A percentile compares a stretch with the other conserved stretches of the same genome.
phyloP scores from a whole-genome alignment of 1,140 invertebrate genomes.

The Drosophila rufa region DNA sequence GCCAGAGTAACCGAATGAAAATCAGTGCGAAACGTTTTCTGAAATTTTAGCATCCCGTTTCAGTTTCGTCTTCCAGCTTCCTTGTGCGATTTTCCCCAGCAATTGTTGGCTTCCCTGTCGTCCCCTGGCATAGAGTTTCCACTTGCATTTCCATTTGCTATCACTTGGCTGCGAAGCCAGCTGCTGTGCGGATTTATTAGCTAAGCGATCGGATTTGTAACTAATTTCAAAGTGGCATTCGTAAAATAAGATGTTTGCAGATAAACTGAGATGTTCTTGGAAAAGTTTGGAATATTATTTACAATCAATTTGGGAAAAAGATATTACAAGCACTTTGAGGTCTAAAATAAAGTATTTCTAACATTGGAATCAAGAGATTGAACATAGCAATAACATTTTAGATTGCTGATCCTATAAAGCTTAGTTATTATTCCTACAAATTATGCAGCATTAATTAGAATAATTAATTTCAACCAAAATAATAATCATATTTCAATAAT shows the following conservation, averaged over 20 bases:
- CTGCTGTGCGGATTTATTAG: conserved; percentile 35
- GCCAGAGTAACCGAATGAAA: conserved; percentile 68
- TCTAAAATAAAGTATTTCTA: background rate
- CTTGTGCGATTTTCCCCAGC: conserved; percentile 22
- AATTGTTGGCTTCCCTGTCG: conserved; percentile 60
- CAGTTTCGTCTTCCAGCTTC: conserved; percentile 7
- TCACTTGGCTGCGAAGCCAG: conserved; percentile 39
- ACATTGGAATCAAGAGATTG: too few relatives aligned
- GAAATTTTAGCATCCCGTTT: conserved; percentile 55
- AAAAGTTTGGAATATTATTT: background rate
- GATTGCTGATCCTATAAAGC: background rate
- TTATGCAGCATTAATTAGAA: too few relatives aligned
- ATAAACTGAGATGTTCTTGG: background rate
- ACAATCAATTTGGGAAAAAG: too few relatives aligned
- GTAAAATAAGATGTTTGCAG: background rate
- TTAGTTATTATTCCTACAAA: too few relatives aligned
- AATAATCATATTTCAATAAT: too few relatives aligned
- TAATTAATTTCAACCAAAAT: background rate
- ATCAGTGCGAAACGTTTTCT: conserved; percentile 67
- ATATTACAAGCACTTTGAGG: rapidly evolving
- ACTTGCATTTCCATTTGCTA: conserved; percentile 42
- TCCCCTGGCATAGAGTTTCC: conserved; percentile 34
- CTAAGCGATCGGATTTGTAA: conserved; percentile 36
- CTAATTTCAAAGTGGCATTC: background rate
- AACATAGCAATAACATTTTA: background rate